Conservation (phyloP, 2,113 vertebrate genomes). For the Poeciliopsis turrubarensis region DNA sequence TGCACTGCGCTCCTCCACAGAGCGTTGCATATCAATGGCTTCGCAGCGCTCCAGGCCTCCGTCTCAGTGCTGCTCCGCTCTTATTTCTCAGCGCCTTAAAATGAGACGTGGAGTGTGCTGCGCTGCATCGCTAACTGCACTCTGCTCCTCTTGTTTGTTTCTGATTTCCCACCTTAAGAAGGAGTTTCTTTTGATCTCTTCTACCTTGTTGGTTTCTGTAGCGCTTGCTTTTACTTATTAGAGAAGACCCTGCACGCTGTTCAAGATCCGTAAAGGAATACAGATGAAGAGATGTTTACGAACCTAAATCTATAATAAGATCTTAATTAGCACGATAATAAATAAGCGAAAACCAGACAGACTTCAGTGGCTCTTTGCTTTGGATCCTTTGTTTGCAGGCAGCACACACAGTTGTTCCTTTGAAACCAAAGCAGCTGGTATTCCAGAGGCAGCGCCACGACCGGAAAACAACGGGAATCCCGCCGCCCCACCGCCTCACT, state of each 20-base stretch:
- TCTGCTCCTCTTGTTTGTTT: conserved; percentile 55
- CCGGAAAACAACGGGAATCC: conserved; percentile 24
- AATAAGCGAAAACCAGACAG: conserved; percentile 8
- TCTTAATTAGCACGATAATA: neutral
- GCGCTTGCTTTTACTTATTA: conserved; percentile 5
- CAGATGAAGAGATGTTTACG: neutral
- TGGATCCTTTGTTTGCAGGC: conserved; percentile 14
- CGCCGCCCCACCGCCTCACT: neutral
- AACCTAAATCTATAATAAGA: conserved; percentile 5
- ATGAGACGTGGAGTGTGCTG: conserved; percentile 42
- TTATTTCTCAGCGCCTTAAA: conserved; percentile 63
- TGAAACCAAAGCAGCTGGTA: conserved; percentile 10
- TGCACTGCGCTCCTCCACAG: conserved; percentile 8
- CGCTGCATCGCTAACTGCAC: conserved; percentile 43
- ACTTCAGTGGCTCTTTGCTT: neutral
- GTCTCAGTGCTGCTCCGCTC: conserved; percentile 55
- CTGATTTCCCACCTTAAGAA: conserved; percentile 61
- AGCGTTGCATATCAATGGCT: conserved; percentile 47
- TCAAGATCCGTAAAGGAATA: neutral
- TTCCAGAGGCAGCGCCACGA: conserved; percentile 1
- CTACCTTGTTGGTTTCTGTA: conserved; percentile 18
- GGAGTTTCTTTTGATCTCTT: conserved; percentile 53
- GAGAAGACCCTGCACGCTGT: neutral
- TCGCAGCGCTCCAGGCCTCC: conserved; percentile 50
- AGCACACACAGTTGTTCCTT: neutral